Conservation (phyloP, 2,113 vertebrate genomes). For the Trochalopteron elliotii region DNA sequence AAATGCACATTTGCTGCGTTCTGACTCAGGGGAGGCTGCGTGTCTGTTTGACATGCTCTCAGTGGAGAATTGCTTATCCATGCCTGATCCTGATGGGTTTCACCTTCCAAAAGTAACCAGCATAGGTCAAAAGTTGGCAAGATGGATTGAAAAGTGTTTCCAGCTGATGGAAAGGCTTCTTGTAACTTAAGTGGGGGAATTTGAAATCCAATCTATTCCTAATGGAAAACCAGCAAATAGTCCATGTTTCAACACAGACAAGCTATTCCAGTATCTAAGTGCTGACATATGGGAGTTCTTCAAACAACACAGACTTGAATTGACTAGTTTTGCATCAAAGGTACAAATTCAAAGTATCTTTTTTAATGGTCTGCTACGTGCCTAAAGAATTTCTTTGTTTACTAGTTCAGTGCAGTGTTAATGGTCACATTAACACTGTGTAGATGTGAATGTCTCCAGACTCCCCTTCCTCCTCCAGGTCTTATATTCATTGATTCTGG, state of each 20-base stretch:
- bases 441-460: neutral
- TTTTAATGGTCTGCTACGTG: neutral
- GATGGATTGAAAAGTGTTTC: slow-evolving; percentile 72
- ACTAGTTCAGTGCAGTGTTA: neutral
- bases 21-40: neutral
- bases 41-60: slow-evolving; percentile 47
- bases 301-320: neutral
- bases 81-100: slow-evolving; percentile 57
- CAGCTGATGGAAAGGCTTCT: slow-evolving; percentile 67
- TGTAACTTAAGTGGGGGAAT: slow-evolving; percentile 38
- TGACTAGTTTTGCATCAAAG: neutral
- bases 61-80: slow-evolving; percentile 63
- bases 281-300: neutral
- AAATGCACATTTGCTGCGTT: neutral
- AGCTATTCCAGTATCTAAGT: slow-evolving; percentile 17
- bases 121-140: slow-evolving; percentile 60
- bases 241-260: slow-evolving; percentile 9
- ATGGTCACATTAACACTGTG: neutral
- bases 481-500: neutral
- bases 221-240: slow-evolving; percentile 11
- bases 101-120: slow-evolving; percentile 72
- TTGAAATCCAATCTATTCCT: slow-evolving; percentile 66
- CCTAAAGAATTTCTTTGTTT: neutral
- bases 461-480: neutral
- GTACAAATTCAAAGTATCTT: neutral